Evolutionary conservation across 2,888 invertebrate genomes (phyloP).

Genomic region (Epistrophe eligans): DNA sequence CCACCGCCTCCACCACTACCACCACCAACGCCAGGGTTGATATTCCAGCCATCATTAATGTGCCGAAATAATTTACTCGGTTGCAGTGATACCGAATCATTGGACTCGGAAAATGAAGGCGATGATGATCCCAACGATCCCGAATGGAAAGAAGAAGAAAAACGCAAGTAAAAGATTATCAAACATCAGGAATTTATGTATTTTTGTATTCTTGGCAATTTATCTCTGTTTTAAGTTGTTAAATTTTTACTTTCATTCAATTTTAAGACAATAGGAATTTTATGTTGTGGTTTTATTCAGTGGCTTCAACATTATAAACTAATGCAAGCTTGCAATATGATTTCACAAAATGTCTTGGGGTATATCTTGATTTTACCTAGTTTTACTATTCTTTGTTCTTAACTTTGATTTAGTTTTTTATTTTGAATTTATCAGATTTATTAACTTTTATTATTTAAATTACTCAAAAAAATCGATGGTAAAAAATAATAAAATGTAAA

Average conservation of each 20-base stretch:
- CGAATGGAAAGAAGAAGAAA: constrained; percentile 87
- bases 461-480: constrained; percentile 44
- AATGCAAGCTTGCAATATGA: neutral
- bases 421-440: constrained; percentile 51
- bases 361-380: constrained; percentile 4
- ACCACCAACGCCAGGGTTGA: constrained; percentile 21
- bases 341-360: constrained; percentile 11
- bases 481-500: constrained; percentile 55
- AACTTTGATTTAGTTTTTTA: constrained; percentile 29
- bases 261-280: constrained; percentile 37
- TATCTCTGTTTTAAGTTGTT: constrained; percentile 53
- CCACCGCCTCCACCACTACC: constrained; percentile 22
- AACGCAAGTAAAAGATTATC: constrained; percentile 61
- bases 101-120: constrained; percentile 86
- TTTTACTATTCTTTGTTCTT: constrained; percentile 7
- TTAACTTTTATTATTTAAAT: constrained; percentile 47
- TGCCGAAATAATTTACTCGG: constrained; percentile 72
- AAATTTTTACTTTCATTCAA: constrained; percentile 36
- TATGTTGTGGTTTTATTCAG: constrained; percentile 21
- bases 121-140: constrained; percentile 94
- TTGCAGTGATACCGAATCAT: constrained; percentile 79
- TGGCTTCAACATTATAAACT: neutral
- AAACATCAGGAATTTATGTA: neutral
- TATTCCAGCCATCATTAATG: constrained; percentile 60
- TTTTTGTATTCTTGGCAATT: constrained; percentile 34